Percentiles rank a stretch among this genome's conserved stretches.
These are phyloP conservation scores for Ochlodes sylvanus DNA, from an alignment of 2,888 invertebrate genomes.

Conservation along the genomic window DNA sequence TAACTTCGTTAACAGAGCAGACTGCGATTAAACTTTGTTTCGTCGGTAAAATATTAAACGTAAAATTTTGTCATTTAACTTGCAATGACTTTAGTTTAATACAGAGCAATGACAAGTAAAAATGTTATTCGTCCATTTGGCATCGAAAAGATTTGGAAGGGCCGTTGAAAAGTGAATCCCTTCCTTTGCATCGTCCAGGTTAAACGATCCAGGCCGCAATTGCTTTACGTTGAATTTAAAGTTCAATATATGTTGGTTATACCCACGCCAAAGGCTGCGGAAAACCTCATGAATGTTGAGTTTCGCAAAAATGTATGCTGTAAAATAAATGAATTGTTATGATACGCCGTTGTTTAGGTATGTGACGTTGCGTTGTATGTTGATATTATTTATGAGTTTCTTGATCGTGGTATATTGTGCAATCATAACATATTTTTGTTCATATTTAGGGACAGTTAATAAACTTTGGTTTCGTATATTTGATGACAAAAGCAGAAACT, in stretches of 20 bases:
- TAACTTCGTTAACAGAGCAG: too few species aligned
- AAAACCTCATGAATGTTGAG: slow-evolving; percentile 16
- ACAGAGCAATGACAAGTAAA: slow-evolving; percentile 3
- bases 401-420: too few species aligned
- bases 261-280: background rate
- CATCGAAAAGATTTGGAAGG: slow-evolving; percentile 8
- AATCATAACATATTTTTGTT: too few species aligned
- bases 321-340: slow-evolving; percentile 13
- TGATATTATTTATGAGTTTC: too few species aligned
- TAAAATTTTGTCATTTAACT: slow-evolving; percentile 18
- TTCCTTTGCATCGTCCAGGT: background rate
- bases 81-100: slow-evolving; percentile 7
- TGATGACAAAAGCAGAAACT: too few species aligned
- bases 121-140: slow-evolving; percentile 31
- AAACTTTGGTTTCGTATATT: too few species aligned
- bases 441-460: too few species aligned
- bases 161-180: too few species aligned
- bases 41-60: too few species aligned
- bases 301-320: slow-evolving; percentile 15
- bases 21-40: too few species aligned
- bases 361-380: too few species aligned
- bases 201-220: background rate
- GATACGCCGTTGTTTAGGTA: background rate
- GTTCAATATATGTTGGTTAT: background rate
- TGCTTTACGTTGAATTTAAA: background rate